Conservation (phyloP, 2,888 invertebrate species). For the Orthosia gothica region DNA sequence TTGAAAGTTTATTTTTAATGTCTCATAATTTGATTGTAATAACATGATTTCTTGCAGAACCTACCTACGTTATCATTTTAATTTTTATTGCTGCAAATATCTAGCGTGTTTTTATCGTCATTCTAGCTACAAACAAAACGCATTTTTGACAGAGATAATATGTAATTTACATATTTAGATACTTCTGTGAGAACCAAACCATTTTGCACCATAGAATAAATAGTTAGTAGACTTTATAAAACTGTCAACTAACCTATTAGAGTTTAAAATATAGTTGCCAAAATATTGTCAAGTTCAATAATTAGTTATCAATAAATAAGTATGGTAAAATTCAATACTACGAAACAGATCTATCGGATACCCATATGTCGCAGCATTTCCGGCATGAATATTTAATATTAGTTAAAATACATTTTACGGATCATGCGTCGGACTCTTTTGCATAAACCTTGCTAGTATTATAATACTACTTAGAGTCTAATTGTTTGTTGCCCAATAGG, state of each 20-base stretch:
- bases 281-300: background rate
- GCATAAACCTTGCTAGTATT: conserved; percentile 22
- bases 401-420: background rate
- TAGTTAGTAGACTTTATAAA: background rate
- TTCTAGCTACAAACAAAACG: background rate
- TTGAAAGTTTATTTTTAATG: conserved; percentile 7
- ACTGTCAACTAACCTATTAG: background rate
- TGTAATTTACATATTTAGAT: background rate
- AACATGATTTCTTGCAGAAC: background rate
- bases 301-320: background rate
- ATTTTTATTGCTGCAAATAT: conserved; percentile 2
- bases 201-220: background rate
- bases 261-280: background rate
- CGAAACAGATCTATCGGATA: conserved; percentile 1
- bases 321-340: conserved; percentile 1
- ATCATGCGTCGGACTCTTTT: background rate
- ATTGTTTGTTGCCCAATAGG: conserved; percentile 30
- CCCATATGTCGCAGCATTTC: background rate
- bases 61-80: conserved; percentile 13
- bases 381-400: conserved; percentile 4
- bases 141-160: background rate
- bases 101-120: background rate
- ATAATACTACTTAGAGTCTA: background rate
- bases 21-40: conserved; percentile 44
- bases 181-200: background rate